Evolutionary conservation across 2,888 invertebrate species (phyloP).

Genomic region (Callosobruchus maculatus): DNA sequence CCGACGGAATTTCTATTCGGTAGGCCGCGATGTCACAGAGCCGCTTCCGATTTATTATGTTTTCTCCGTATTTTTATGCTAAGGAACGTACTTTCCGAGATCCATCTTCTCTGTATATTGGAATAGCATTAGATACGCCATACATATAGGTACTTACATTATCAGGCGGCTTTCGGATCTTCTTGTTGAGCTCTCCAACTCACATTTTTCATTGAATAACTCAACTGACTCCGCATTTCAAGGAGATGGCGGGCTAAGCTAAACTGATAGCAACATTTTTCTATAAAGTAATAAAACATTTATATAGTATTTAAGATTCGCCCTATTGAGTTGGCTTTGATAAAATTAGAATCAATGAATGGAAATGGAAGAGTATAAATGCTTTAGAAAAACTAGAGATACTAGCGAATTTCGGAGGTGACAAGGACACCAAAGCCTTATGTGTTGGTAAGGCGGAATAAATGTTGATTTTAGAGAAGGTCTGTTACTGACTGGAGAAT

Average conservation of each 20-base stretch:
- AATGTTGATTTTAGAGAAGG: too few species aligned
- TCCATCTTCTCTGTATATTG: neutral
- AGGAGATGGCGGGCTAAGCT: neutral
- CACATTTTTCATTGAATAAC: neutral
- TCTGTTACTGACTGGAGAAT: too few species aligned
- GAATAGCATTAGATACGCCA: neutral
- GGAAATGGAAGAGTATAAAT: too few species aligned
- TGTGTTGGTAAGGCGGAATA: too few species aligned
- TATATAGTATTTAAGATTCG: too few species aligned
- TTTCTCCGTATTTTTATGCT: neutral
- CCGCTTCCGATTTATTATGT: neutral
- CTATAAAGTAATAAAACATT: too few species aligned
- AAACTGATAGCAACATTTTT: too few species aligned
- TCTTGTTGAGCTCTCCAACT: neutral
- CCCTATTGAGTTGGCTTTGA: too few species aligned
- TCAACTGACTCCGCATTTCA: neutral
- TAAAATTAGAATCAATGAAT: too few species aligned
- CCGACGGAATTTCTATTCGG: neutral
- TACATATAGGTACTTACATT: neutral
- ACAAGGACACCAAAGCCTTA: too few species aligned
- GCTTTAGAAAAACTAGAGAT: too few species aligned
- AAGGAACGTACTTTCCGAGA: neutral
- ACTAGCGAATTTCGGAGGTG: too few species aligned
- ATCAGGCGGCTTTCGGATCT: neutral
- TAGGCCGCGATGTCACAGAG: neutral